Evolutionary conservation across 2,113 vertebrate species (phyloP), one percentile per base, ranked within the genome.

Genomic region (Cyanocitta stelleri): DNA sequence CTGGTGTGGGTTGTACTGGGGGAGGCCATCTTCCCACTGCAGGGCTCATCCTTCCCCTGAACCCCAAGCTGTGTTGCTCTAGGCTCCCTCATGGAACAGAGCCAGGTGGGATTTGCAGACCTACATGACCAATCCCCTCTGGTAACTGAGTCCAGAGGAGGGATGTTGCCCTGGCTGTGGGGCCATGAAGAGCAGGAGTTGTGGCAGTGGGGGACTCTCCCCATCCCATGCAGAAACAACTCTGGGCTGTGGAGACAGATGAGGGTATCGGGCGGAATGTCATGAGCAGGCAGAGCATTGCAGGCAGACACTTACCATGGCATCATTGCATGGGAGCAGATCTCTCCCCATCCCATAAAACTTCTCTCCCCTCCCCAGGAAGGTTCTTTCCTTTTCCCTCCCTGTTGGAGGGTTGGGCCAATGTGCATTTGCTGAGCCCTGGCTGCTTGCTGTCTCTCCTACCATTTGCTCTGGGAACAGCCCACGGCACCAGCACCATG

Each of bases 401-500:
- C 16, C 32, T 7, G 3, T 35, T 51, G 79, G 35, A 77, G 56
- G 2, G 33, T 10, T 12, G 13, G 61, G 58, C 13, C 1, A 0
- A 33, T 13, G n/a, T 9, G 12, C 8, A 9, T 56, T 56, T 85
- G 29, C 46, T 55, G 82, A 72, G 78, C 33, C 29, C 37, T 0
- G 29, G 56, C 74, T 78, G 61, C 83, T 90, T 1, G 0, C 9
- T 2, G 4, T 41, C 46, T 84, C n/a, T 84, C 55, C 76, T 29
- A 51, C 59, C 67, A 6, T 48, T 92, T 77, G 68, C 84, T 71
- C 24, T 0, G 2, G 56, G 90, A 72, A 66, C 76, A 91, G 54
- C 71, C 71, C 6, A 9, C 1, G 1, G 89, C 12, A 3, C 8
- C 2, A 0, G 87, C 12, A 3, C 29, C 0, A 3, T 4, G 59